These are phyloP conservation scores for Nomada lathburiana DNA, from an alignment of 2,888 invertebrate genomes.

Conservation along the genomic window DNA sequence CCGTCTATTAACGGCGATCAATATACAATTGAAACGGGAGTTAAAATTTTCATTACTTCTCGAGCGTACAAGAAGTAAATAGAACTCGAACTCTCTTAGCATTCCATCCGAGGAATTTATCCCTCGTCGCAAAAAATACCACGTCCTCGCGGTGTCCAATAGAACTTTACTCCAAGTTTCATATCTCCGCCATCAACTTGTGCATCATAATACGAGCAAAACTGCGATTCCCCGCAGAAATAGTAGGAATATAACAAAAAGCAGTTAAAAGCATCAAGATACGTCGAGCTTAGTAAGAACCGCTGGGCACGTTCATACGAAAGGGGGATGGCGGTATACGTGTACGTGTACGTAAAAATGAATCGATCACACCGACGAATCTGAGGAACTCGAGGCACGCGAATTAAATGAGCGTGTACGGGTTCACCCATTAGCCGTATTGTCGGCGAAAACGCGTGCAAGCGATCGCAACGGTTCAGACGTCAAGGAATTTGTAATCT, in stretches of 20 bases:
- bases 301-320: neutral
- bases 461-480: slow-evolving; percentile 49
- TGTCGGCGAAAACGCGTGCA: slow-evolving; percentile 41
- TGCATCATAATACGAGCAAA: neutral
- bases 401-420: slow-evolving; percentile 41
- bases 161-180: too few species aligned
- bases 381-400: slow-evolving; percentile 37
- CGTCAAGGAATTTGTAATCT: slow-evolving; percentile 60
- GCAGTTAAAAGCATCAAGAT: neutral
- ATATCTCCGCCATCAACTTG: neutral
- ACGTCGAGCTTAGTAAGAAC: neutral
- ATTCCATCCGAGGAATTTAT: too few species aligned
- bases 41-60: too few species aligned
- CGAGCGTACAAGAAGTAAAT: too few species aligned
- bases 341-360: slow-evolving; percentile 10
- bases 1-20: too few species aligned
- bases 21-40: too few species aligned
- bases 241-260: neutral
- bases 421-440: slow-evolving; percentile 37
- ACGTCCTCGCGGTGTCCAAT: too few species aligned
- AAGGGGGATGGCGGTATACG: too few species aligned
- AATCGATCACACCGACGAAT: slow-evolving; percentile 22
- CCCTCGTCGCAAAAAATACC: too few species aligned
- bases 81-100: too few species aligned
- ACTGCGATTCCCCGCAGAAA: neutral